These are phyloP conservation scores for Phoxinus phoxinus DNA, from an alignment of 2,113 vertebrate species.

Conservation along the genomic window DNA sequence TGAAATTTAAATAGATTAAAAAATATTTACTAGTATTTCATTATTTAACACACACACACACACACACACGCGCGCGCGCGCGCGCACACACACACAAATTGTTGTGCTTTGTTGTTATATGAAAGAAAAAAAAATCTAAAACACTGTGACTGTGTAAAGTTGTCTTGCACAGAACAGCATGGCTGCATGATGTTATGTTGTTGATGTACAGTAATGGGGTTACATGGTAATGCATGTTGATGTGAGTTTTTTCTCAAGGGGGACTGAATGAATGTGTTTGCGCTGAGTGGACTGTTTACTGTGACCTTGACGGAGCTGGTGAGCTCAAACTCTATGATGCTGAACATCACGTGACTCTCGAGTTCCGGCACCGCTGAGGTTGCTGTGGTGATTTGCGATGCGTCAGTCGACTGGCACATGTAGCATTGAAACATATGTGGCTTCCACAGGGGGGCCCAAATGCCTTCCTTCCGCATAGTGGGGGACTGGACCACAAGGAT, in stretches of 20 bases:
- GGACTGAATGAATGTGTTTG: constrained; percentile 7
- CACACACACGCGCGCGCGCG: too few relatives aligned
- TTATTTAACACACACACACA: too few relatives aligned
- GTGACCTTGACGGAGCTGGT: constrained; percentile 34
- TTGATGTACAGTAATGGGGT: neutral
- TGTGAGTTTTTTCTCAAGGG: neutral
- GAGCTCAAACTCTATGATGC: constrained; percentile 23
- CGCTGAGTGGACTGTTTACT: constrained; percentile 30
- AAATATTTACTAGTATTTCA: too few relatives aligned
- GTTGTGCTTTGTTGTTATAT: too few relatives aligned
- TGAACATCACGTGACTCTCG: neutral
- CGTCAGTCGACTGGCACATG: constrained; percentile 50
- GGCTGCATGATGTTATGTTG: neutral
- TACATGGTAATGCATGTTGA: neutral
- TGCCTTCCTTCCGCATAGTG: constrained; percentile 55
- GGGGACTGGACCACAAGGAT: constrained; percentile 40
- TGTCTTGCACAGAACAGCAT: neutral
- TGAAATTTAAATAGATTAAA: neutral
- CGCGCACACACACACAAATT: too few relatives aligned
- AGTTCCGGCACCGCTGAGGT: constrained; percentile 25
- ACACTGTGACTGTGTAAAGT: neutral
- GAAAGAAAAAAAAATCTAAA: too few relatives aligned
- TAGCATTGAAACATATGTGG: constrained; percentile 56
- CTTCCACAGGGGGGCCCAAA: constrained; percentile 39
- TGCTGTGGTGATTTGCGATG: constrained; percentile 14